Percentiles rank a stretch among this genome's conserved stretches.
Conservation (phyloP, 2,888 invertebrate species). For the Agonum fuliginosum region DNA sequence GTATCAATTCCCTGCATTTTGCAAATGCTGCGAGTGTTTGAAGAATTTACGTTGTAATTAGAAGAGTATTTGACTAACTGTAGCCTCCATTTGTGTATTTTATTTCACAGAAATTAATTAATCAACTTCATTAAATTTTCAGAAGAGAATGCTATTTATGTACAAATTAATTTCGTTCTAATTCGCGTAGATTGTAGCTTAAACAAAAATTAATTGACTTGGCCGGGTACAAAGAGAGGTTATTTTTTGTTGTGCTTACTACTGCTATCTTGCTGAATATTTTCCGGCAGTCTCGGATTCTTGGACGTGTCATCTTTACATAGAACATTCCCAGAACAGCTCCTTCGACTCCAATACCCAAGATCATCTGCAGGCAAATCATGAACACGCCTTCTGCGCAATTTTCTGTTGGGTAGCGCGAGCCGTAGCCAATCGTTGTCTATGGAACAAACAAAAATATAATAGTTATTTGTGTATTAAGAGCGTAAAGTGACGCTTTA, state of each 20-base stretch:
- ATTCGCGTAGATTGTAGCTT: slow-evolving; percentile 18
- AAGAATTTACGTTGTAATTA: slow-evolving; percentile 35
- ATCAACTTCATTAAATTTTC: slow-evolving; percentile 50
- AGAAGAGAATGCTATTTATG: slow-evolving; percentile 22
- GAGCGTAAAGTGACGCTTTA: no score
- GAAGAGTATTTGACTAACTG: slow-evolving; percentile 43
- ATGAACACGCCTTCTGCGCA: slow-evolving; percentile 90
- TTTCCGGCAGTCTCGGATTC: slow-evolving; percentile 68
- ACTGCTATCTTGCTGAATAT: slow-evolving; percentile 84
- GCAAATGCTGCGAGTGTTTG: slow-evolving; percentile 16
- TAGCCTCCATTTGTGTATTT: slow-evolving; percentile 29
- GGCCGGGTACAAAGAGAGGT: no score
- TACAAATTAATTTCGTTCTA: slow-evolving; percentile 48
- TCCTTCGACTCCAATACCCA: slow-evolving; percentile 75
- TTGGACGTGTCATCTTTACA: slow-evolving; percentile 81
- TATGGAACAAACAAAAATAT: slow-evolving; percentile 67
- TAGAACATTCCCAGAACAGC: slow-evolving; percentile 75
- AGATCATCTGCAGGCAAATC: slow-evolving; percentile 83
- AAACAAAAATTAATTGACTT: slow-evolving; percentile 27
- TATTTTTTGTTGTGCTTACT: no score
- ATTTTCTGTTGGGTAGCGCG: slow-evolving; percentile 86
- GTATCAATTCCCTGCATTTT: slow-evolving; percentile 8
- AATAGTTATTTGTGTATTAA: no score
- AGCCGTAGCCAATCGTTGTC: slow-evolving; percentile 89
- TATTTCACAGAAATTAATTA: slow-evolving; percentile 52